A percentile compares a stretch with the other conserved stretches of the same genome.
Conservation (phyloP, 1,140 invertebrate genomes). For the Drosophila watanabei region DNA sequence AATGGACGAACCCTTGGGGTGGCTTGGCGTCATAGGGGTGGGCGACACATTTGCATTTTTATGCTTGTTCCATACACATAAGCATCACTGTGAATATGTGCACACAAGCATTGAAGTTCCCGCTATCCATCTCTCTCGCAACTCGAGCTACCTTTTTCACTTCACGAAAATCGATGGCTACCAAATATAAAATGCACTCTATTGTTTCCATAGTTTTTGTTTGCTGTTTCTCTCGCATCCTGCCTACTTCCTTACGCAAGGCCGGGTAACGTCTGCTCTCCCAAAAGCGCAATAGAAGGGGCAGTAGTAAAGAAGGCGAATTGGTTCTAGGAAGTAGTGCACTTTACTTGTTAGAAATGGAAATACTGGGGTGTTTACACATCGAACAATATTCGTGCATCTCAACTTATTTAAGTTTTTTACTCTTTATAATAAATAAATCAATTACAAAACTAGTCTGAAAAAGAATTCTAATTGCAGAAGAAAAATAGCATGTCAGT, state of each 20-base stretch:
- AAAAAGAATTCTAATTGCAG: too few species aligned
- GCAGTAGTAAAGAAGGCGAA: background rate
- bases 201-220: conserved; percentile 14
- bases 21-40: conserved; percentile 8
- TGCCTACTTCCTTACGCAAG: background rate
- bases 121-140: conserved; percentile 2
- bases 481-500: too few species aligned
- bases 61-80: conserved; percentile 39
- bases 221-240: conserved; percentile 5
- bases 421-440: too few species aligned
- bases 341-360: background rate
- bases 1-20: conserved; percentile 4
- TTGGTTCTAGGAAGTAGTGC: background rate
- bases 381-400: background rate
- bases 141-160: conserved; percentile 13
- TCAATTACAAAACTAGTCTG: too few species aligned
- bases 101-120: background rate
- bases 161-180: conserved; percentile 36
- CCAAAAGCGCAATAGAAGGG: background rate
- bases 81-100: background rate
- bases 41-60: conserved; percentile 54
- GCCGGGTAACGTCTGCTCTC: background rate
- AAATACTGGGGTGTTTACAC: background rate
- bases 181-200: conserved; percentile 44
- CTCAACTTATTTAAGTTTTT: background rate